phyloP scores from a whole-genome alignment of 2,113 vertebrate species.

The Hystrix cristata region DNA sequence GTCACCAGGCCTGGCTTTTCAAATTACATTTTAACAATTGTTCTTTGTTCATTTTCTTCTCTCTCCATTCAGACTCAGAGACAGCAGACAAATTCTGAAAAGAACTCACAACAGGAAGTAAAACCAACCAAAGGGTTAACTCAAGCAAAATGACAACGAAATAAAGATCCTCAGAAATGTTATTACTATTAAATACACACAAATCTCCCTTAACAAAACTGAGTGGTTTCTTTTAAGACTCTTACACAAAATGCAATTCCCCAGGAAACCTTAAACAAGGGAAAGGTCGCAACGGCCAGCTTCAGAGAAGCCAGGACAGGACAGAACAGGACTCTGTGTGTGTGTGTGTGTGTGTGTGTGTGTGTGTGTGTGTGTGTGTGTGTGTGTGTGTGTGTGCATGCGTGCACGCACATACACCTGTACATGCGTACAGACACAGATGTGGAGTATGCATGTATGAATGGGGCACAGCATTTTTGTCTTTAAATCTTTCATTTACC shows the following conservation, averaged over 20 bases:
- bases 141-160: background rate
- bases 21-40: background rate
- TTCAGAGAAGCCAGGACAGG: background rate
- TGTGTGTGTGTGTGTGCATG: background rate
- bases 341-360: too few relatives aligned
- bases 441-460: background rate
- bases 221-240: background rate
- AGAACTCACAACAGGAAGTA: background rate
- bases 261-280: background rate
- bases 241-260: background rate
- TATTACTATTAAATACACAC: background rate
- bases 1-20: background rate
- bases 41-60: background rate
- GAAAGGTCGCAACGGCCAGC: background rate
- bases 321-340: too few relatives aligned
- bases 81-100: background rate
- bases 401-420: too few relatives aligned
- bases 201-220: background rate
- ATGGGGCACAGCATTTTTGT: background rate
- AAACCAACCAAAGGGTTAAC: background rate
- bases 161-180: background rate
- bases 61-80: background rate
- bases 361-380: too few relatives aligned
- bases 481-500: background rate
- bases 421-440: background rate